Evolutionary conservation across 1,140 invertebrate genomes (phyloP), one percentile per base, ranked within the genome.

Genomic region (Diuraphis noxia): DNA sequence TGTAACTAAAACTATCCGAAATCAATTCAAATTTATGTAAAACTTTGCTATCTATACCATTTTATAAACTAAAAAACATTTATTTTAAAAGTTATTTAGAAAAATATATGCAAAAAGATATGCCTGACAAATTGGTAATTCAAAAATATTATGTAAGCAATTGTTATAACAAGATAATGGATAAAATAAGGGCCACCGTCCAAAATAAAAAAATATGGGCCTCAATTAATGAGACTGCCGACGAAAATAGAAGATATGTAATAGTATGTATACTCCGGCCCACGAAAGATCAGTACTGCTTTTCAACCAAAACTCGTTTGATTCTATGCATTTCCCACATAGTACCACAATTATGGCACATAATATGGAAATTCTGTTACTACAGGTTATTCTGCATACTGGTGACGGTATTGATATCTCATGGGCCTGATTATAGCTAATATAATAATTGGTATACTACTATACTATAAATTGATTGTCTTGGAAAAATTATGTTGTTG

Each of bases 111-210:
- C 34, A 81, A 21, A 81, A 23, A 81, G 38, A 81, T 38, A 81
- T 81, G 21, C 38, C 38, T 40, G 38, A 81, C 79, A 36, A 81
- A 81, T 81, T 19, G 19, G 40, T 36, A 30, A 21, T 81, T 38
- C 79, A 36, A 81, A 38, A 81, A 81, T 81, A 81, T 81, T 81
- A 81, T 81, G 36, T 81, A 81, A 36, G 40, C 38, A 23, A 81
- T 81, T 38, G 34, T 81, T 38, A 81, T 19, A 81, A 38, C 34
- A 13, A 81, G 23, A 81, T 23, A 38, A 81, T 38, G 38, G 38
- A 81, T 40, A 81, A 81, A 38, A 36, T 36, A 81, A 81, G 36
- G 25, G 25, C 23, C 38, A 40, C 34, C 40, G 79, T 81, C 19
- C 34, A 19, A 6, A 13, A 40, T 19, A 36, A 40, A 38, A 81